Evolutionary conservation across 2,113 vertebrate genomes (phyloP), one percentile per base, ranked within the genome.

Genomic region (Onychostruthus taczanowskii): DNA sequence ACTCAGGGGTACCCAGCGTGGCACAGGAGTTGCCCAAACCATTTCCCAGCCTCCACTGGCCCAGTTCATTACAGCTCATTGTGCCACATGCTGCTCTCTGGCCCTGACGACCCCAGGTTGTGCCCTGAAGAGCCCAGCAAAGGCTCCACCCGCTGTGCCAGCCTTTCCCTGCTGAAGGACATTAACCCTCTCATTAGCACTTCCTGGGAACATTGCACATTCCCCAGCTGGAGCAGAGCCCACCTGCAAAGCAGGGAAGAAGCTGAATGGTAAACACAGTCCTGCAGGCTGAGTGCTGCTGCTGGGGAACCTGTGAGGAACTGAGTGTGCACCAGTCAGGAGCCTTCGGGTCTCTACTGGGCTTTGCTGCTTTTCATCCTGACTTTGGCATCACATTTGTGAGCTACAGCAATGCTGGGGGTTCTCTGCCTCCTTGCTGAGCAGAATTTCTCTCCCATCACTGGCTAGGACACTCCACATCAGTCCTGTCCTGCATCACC

Each of bases 1-100:
- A 3, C 43, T 31, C 68, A 1, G 23, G 23, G 67, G 11, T 5
- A 7, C 30, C 0, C 1, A 55, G 61, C 9, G 0, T 0, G 5
- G 50, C 69, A 67, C 46, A 35, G 70, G 27, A 70, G 43, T 0
- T 47, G 46, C 41, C 44, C 82, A 61, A 74, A 52, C 14, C 5
- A 13, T 61, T 76, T 43, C 27, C 61, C 83, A 88, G 23, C 67
- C 70, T 69, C 33, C 9, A 1, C 33, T 74, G 44, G 55, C 56
- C 46, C 68, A 4, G 56, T 27, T 75, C 73, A 21, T 80, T 13
- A 67, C 15, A 7, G 4, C 20, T 22, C 0, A 0, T n/a, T 23
- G 1, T 11, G 35, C 46, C 59, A 30, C 31, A 8, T 0, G 0
- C 74, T 62, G 69, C 31, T 1, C 16, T 19, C 46, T 23, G 37